Evolutionary conservation across 1,140 invertebrate species (phyloP), one percentile per base, ranked within the genome.

Genomic region (Bathynomus jamesi): DNA sequence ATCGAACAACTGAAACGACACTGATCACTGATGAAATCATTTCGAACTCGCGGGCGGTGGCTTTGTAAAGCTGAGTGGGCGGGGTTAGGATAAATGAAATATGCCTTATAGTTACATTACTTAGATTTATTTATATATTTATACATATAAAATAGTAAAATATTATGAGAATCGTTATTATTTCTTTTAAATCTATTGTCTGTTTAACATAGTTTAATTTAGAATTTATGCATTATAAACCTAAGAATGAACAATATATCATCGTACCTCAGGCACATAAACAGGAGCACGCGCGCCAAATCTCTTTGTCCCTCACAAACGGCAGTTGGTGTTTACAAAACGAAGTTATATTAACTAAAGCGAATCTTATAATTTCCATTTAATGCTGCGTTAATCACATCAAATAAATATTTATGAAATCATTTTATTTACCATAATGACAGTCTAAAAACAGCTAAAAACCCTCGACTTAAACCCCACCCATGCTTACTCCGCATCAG

Each of bases 1-100:
- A 53, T 2, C 40, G 21, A 53, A 53, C 40, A 53, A 53, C 40
- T 53, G 40, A 53, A 53, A 53, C 40, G 21, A 53, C 40, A 53
- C 40, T 53, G 40, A 53, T 53, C 40, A 53, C 40, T 53, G 40
- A 53, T 53, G 40, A 53, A 53, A 53, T 53, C 40, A 53, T 53
- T 53, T 53, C 11, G 40, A 53, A 53, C 40, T 53, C 40, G 40
- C 40, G 40, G 40, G 40, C 40, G 40, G 40, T 53, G 40, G 40
- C 40, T 53, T 53, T 21, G 40, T 53, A 53, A 53, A 53, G 40
- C 40, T 21, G 21, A 53, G 40, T 53, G 5, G 40, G 40, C 1
- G 40, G 40, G 21, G 40, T 21, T 53, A 53, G 40, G 40, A 53
- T 53, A 53, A 53, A 53, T 53, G 40, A 53, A 53, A 11, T 17